These are phyloP conservation scores for Tachina lurida DNA, from an alignment of 2,888 invertebrate species.

Conservation along the genomic window DNA sequence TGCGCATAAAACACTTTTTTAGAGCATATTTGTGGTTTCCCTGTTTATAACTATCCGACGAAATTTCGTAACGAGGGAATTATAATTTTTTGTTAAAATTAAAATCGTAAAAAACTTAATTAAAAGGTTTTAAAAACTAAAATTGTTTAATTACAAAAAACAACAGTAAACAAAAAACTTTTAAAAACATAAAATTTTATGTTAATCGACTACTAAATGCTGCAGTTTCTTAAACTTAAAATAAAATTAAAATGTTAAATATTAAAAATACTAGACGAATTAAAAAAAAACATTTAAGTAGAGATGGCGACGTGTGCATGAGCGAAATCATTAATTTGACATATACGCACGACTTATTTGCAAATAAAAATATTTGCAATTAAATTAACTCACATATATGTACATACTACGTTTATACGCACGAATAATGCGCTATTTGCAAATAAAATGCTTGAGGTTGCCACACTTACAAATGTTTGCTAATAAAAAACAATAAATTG, in stretches of 20 bases:
- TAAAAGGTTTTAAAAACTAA: slow-evolving; percentile 5
- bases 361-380: too few relatives aligned
- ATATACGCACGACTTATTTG: too few relatives aligned
- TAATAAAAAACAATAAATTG: too few relatives aligned
- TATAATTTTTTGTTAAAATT: neutral
- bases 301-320: neutral
- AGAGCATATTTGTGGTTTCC: too few relatives aligned
- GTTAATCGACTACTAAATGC: slow-evolving; percentile 39
- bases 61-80: slow-evolving; percentile 23
- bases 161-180: slow-evolving; percentile 8
- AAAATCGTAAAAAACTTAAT: slow-evolving; percentile 4
- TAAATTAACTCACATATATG: too few relatives aligned
- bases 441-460: too few relatives aligned
- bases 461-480: too few relatives aligned
- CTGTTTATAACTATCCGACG: slow-evolving; percentile 11
- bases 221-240: slow-evolving; percentile 66
- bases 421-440: too few relatives aligned
- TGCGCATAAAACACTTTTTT: too few relatives aligned
- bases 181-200: slow-evolving; percentile 27
- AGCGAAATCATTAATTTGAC: too few relatives aligned
- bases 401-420: too few relatives aligned
- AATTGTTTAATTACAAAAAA: slow-evolving; percentile 10
- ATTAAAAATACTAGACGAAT: neutral
- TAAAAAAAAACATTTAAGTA: slow-evolving; percentile 18
- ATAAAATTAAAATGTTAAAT: slow-evolving; percentile 6